A percentile compares a stretch with the other conserved stretches of the same genome.
phyloP scores from a whole-genome alignment of 53 echinoderm and acorn worm genomes.

The Paelopatides confundens region DNA sequence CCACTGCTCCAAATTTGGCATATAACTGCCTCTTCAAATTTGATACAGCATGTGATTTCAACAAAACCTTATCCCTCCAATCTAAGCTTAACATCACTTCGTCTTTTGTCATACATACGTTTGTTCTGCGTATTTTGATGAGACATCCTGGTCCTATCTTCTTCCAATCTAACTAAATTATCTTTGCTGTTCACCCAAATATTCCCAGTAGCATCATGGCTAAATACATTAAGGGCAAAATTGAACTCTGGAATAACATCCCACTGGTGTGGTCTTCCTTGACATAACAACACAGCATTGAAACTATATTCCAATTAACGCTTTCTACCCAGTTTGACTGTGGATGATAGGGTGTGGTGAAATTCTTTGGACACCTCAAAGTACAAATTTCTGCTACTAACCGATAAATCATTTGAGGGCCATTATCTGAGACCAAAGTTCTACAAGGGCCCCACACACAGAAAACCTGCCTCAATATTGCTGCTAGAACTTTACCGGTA shows the following conservation, averaged over 20 bases:
- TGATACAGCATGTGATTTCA: no score
- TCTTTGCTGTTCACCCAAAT: no score
- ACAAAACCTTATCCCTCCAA: no score
- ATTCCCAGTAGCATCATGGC: constrained; percentile 66
- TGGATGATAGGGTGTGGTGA: constrained; percentile 72
- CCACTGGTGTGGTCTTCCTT: constrained; percentile 20
- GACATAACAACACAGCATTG: constrained; percentile 26
- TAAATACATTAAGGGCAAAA: no score
- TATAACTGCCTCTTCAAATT: no score
- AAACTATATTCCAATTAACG: constrained; percentile 66
- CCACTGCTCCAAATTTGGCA: no score
- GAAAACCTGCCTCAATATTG: constrained; percentile 48
- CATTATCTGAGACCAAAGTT: constrained; percentile 72
- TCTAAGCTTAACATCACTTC: no score
- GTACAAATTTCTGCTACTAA: constrained; percentile 51
- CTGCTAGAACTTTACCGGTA: constrained; percentile 43
- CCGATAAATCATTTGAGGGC: constrained; percentile 60
- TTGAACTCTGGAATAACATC: no score
- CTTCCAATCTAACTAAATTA: no score
- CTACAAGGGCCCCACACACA: constrained; percentile 56
- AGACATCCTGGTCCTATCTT: no score
- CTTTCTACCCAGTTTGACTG: constrained; percentile 75
- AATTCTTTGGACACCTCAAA: constrained; percentile 59
- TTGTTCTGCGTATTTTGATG: no score
- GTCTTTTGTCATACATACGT: no score